Conservation (phyloP, 2,113 vertebrate species). For the Sardina pilchardus region DNA sequence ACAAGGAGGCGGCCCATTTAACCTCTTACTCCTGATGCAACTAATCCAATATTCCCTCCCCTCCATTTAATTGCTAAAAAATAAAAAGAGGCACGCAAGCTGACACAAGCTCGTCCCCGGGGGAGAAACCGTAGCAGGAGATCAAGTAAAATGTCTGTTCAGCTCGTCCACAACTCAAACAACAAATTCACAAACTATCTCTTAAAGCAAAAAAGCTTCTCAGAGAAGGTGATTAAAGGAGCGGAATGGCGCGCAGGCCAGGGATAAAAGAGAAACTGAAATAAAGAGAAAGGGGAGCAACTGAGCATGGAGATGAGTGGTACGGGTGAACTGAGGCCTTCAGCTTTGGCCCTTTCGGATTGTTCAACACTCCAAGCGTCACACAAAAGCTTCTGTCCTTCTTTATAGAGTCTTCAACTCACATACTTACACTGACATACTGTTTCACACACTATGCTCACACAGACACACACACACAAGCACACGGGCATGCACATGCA, state of each 20-base stretch:
- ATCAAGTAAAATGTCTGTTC: not conserved
- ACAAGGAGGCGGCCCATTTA: constrained; percentile 14
- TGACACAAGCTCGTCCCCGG: not conserved
- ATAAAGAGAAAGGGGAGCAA: not conserved
- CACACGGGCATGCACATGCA: not conserved
- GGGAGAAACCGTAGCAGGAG: not conserved
- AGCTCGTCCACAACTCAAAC: not conserved
- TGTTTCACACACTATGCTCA: not conserved
- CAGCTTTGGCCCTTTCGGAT: not conserved
- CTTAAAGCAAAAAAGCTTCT: not conserved
- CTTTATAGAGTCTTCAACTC: not conserved
- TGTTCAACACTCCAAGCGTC: not conserved
- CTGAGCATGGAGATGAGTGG: not conserved
- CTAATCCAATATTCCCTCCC: not conserved
- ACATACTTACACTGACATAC: constrained; percentile 26
- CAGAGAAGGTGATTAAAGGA: not conserved
- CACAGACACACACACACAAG: constrained; percentile 17
- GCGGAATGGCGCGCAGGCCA: not conserved
- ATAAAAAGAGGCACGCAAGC: not conserved
- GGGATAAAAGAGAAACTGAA: not conserved
- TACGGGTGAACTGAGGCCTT: not conserved
- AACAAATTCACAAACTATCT: not conserved
- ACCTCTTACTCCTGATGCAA: not conserved
- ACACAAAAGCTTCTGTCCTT: not conserved
- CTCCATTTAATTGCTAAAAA: not conserved